Percentiles rank a stretch among this genome's conserved stretches.
phyloP scores from a whole-genome alignment of 2,113 vertebrate genomes.

The Ivindomyrus marchei region DNA sequence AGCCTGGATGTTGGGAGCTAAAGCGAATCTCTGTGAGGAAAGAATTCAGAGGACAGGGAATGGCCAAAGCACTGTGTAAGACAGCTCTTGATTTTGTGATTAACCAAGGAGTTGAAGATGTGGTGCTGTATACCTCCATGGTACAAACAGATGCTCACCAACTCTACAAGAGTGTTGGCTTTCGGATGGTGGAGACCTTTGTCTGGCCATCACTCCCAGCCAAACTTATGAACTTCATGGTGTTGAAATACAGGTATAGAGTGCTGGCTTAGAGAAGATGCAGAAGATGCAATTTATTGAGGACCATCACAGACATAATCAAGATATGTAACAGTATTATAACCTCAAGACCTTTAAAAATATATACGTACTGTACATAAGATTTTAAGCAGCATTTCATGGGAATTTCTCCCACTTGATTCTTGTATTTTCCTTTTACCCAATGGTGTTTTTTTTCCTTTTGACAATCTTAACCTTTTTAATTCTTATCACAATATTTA shows the following conservation, averaged over 20 bases:
- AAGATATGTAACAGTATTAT: background rate
- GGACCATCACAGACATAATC: background rate
- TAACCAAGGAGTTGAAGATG: slow-evolving; percentile 26
- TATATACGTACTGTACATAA: background rate
- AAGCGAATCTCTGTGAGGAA: slow-evolving; percentile 46
- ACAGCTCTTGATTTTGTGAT: slow-evolving; percentile 34
- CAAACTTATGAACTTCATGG: slow-evolving; percentile 32
- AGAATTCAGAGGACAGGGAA: slow-evolving; percentile 42
- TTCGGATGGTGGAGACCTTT: slow-evolving; percentile 32
- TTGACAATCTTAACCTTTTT: no score
- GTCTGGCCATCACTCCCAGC: slow-evolving; percentile 42
- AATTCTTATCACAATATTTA: no score
- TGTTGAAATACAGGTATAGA: slow-evolving; percentile 34
- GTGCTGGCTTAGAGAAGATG: background rate
- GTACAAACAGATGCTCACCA: slow-evolving; percentile 47
- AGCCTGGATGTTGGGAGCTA: slow-evolving; percentile 37
- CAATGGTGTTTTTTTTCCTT: background rate
- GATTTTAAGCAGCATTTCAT: background rate
- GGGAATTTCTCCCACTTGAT: background rate
- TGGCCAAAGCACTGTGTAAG: slow-evolving; percentile 45
- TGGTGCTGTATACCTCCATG: slow-evolving; percentile 54
- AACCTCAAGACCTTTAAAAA: background rate
- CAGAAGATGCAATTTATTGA: background rate
- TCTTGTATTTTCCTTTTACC: background rate
- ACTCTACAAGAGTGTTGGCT: slow-evolving; percentile 45